Percentiles rank a stretch among this genome's conserved stretches.
These are phyloP conservation scores for Ptycholaimellus sp. DNA, from an alignment of 2,888 invertebrate genomes.

Conservation along the genomic window DNA sequence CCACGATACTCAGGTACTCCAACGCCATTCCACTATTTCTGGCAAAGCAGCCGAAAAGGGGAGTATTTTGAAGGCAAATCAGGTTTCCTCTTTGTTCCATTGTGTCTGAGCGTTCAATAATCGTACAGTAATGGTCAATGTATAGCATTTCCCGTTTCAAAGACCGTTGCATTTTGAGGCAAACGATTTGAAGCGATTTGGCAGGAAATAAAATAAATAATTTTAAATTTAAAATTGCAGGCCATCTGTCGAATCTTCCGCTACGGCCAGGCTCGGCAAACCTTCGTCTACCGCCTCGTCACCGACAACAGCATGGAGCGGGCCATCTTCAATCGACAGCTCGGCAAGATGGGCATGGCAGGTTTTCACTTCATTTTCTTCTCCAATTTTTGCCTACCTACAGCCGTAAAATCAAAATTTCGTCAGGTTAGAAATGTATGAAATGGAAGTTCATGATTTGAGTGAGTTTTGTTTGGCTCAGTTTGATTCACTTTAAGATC, in stretches of 20 bases:
- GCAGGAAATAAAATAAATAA: conserved; percentile 11
- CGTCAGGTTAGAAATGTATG: too few relatives aligned
- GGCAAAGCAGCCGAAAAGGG: too few relatives aligned
- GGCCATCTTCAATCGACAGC: conserved; percentile 90
- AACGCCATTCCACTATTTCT: too few relatives aligned
- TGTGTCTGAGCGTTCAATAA: too few relatives aligned
- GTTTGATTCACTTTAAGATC: conserved; percentile 34
- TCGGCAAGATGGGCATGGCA: conserved; percentile 92
- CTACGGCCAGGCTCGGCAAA: conserved; percentile 76
- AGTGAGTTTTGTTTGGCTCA: neutral
- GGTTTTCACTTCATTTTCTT: conserved; percentile 12
- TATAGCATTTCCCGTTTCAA: too few relatives aligned
- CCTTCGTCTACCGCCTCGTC: conserved; percentile 81
- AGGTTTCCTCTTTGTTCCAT: too few relatives aligned
- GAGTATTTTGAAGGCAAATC: too few relatives aligned
- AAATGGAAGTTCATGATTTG: neutral
- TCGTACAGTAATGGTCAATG: too few relatives aligned
- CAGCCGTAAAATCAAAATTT: too few relatives aligned
- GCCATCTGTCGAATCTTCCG: conserved; percentile 54
- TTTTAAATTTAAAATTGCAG: conserved; percentile 32
- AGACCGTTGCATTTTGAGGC: too few relatives aligned
- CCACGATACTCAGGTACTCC: conserved; percentile 37
- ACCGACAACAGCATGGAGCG: conserved; percentile 90
- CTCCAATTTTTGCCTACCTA: too few relatives aligned
- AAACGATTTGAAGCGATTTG: too few relatives aligned